Evolutionary conservation across 2,888 invertebrate species (phyloP), one percentile per base, ranked within the genome.

Genomic region (Polyploca ridens): DNA sequence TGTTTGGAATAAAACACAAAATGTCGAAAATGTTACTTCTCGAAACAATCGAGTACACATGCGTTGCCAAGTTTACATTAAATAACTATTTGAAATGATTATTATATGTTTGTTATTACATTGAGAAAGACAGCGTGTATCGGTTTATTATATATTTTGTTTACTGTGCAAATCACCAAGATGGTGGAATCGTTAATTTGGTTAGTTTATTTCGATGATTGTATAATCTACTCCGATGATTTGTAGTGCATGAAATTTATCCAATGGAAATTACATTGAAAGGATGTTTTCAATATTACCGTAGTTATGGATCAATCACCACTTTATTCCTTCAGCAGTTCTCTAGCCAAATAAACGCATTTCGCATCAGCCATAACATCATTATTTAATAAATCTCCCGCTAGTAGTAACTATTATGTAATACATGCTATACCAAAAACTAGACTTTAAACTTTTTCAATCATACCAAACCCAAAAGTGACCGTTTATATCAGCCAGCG

Each of bases 61-160:
- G 61, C 66, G 75, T 67, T 86, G 86, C 86, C 86, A 87, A 86
- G 81, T 80, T 79, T 75, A 75, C 74, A 75, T 70, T 74, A 78
- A 79, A 79, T 72, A 64, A 68, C 70, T 76, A 77, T 78, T 83
- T 68, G 68, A 64, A 72, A 74, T 72, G 67, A 70, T 70, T 67
- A 64, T 66, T 69, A 49, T 62, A 64, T 69, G 38, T 46, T 41
- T 63, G 57, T 19, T 33, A 13, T 58, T 58, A 54, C 46, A 16
- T 33, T 7, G 35, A 16, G 59, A 38, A 59, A 8, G 7, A 35
- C 10, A 35, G 27, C 27, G 27, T 27, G 27, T 49, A 16, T 49
- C 49, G 59, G 59, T 38, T 59, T 59, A 33, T n/a, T 35, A 33
- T 33, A 33, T 58, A 33, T 58, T 27, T n/a, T 33, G 58, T 33